Evolutionary conservation across 2,797 vertebrate genomes (phyloP), one percentile per base, ranked within the genome.

Genomic region (Aldrovandia affinis): DNA sequence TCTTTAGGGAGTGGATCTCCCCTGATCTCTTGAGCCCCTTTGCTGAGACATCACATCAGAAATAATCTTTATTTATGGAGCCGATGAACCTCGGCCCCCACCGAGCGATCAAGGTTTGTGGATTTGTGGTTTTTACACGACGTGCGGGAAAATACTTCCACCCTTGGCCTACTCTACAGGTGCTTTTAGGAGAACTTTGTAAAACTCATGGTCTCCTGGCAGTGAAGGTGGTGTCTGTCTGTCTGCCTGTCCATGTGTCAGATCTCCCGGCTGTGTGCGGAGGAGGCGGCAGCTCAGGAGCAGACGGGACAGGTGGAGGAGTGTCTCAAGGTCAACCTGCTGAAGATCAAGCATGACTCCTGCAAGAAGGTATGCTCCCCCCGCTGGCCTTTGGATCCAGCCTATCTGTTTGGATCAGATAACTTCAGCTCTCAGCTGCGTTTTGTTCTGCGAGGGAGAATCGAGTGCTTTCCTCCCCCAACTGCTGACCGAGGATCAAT

Each of bases 271-370:
- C 92, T 99, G 15, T 99, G 98, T 91, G 95, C 97, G 0, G 98
- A 99, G 89, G 98, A 99, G 87, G 98, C 97, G 2, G 98, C 98
- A 1, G 98, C 97, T 70, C 98, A 99, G 89, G 98, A 99, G 88
- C 98, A 99, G 92, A 98, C 98, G 0, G 98, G 98, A 28, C 98
- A 99, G 89, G 98, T 99, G 42, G 98, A 99, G 90, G 98, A 99
- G 88, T 99, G 98, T 91, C 93, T 99, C 83, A 99, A 99, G 90
- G 94, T 98, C 81, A 99, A 99, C 90, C 94, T 99, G 89, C 96
- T 99, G 82, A 99, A 98, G 93, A 96, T 99, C 90, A 98, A 95
- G 90, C 94, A 94, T 0, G 97, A 98, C 15, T 91, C 89, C 86
- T 99, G 98, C 85, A 99, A 98, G 86, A 99, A 98, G 97, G 98